Base-by-base conservation (phyloP, 2,888 invertebrate genomes). In the Anaspis maculata region DNA sequence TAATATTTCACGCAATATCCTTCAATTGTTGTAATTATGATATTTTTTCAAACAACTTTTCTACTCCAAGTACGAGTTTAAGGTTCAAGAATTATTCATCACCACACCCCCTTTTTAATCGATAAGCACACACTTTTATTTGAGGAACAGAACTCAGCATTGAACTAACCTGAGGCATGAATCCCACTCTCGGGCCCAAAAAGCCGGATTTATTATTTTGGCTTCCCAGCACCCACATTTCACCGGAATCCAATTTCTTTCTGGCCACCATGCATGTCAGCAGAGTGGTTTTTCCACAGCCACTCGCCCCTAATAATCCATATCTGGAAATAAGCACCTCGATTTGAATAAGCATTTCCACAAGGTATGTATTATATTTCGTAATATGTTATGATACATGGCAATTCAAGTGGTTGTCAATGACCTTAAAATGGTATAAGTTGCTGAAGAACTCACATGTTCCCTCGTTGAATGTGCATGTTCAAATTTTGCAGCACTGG, bases 251-350 rank as follows among this genome's bases (percentile, higher is more conserved):
- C 36, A 89, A 69, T 44, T 80, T 70, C 48, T 87, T 70, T 46
- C 88, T 70, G 2, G 91, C 91, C 2, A 92, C 84, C 39, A 90
- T 84, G 61, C 88, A 88, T 38, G 86, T 79, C 1, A 92, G 71
- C 4, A 92, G 67, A 0, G 91, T 91, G 0, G 91, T 91, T 64
- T 91, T 91, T 0, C 89, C 89, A 59, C 91, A 91, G 0, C 91
- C 91, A 48, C 89, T 89, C 0, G 91, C 87, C 11, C 91, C 91
- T 22, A 91, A 69, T 0, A 91, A 73, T 42, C 90, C 90, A 57
- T 91, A 91, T 54, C 89, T 90, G 66, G 12, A 69, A 49, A 13
- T 3, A 13, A 22, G 21, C 13, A 3, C 9, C n/a, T n/a, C n/a
- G n/a, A n/a, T n/a, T n/a, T n/a, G n/a, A n/a, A n/a, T n/a, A n/a